A percentile compares a stretch with the other conserved stretches of the same genome.
phyloP scores from a whole-genome alignment of 2,797 vertebrate genomes.

The Hypotaenidia philippensis region DNA sequence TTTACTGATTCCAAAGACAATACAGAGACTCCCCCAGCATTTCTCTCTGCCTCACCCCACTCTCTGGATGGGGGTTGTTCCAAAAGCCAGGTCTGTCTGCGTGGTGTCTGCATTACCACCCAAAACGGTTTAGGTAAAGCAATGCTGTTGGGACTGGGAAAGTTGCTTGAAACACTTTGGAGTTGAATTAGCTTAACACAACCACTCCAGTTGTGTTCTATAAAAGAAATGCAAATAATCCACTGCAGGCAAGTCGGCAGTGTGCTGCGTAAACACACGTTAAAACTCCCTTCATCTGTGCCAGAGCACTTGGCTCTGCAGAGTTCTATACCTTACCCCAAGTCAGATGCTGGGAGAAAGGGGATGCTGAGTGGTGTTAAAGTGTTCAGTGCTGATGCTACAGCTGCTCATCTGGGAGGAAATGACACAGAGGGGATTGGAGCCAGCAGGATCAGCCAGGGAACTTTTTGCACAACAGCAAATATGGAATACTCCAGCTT shows the following conservation, averaged over 20 bases:
- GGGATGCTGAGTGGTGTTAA: neutral
- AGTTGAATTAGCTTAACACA: neutral
- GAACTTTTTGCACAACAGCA: neutral
- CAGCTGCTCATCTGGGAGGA: neutral
- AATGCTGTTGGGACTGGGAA: neutral
- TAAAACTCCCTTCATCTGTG: neutral
- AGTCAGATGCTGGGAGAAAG: accelerated
- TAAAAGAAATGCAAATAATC: neutral
- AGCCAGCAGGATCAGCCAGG: neutral
- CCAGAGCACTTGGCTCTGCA: neutral
- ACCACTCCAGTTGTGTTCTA: neutral
- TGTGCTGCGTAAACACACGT: neutral
- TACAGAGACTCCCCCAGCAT: neutral
- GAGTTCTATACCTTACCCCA: neutral
- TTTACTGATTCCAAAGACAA: neutral
- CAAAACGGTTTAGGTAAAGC: neutral
- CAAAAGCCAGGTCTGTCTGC: neutral
- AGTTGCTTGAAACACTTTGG: neutral
- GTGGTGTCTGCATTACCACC: accelerated
- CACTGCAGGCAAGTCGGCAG: neutral
- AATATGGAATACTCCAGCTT: neutral
- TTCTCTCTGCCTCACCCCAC: neutral
- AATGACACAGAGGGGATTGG: neutral
- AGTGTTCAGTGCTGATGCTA: too few species aligned
- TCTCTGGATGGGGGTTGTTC: neutral